Conservation (phyloP, 2,113 vertebrate species). For the Scomber scombrus region DNA sequence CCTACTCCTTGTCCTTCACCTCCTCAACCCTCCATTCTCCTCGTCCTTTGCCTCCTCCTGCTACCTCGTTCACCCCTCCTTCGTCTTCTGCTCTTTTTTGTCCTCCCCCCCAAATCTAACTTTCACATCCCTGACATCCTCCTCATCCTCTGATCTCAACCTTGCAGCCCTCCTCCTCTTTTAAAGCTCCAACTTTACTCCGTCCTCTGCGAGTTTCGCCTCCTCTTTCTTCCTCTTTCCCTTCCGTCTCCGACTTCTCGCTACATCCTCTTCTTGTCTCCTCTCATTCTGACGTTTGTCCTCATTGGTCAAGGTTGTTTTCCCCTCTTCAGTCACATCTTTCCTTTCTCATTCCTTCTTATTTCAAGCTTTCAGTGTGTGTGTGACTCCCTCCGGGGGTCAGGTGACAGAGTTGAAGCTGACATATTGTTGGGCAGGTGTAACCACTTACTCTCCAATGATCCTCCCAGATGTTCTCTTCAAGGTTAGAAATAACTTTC, state of each 20-base stretch:
- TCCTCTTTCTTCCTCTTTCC: neutral
- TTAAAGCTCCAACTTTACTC: constrained; percentile 54
- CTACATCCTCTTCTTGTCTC: too few species aligned
- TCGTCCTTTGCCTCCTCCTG: constrained; percentile 64
- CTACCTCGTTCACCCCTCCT: constrained; percentile 10
- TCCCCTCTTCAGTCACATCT: neutral
- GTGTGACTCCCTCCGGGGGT: too few species aligned
- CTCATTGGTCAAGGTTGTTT: neutral
- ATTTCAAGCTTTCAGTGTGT: neutral
- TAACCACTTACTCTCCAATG: too few species aligned
- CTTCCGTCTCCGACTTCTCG: neutral
- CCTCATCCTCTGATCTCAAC: neutral
- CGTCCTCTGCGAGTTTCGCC: constrained; percentile 17
- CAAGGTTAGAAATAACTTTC: too few species aligned
- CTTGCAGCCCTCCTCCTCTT: neutral
- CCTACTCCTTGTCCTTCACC: constrained; percentile 75
- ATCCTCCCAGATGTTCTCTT: too few species aligned
- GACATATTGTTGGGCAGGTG: too few species aligned
- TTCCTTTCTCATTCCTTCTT: too few species aligned
- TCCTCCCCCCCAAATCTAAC: neutral
- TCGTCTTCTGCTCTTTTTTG: neutral
- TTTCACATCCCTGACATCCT: constrained; percentile 1
- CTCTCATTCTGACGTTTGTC: neutral
- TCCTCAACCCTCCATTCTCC: constrained; percentile 38
- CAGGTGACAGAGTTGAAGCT: neutral